phyloP scores from a whole-genome alignment of 1,140 invertebrate species.

The Drosophila cardini region DNA sequence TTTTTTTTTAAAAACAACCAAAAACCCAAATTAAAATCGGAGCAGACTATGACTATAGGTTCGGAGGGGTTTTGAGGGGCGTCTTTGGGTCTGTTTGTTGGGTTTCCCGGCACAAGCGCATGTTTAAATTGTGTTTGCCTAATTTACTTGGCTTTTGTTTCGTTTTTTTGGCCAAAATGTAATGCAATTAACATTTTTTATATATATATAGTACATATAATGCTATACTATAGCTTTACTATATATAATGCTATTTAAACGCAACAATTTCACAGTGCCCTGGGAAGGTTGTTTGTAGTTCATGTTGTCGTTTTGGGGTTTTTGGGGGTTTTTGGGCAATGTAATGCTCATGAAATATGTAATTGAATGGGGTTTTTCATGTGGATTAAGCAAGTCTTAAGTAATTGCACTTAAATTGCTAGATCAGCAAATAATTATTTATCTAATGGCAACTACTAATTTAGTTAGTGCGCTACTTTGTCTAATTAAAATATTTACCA shows the following conservation, averaged over 20 bases:
- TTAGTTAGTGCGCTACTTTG: no score
- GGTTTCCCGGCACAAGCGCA: conserved; percentile 73
- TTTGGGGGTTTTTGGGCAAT: conserved; percentile 46
- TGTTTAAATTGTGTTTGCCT: conserved; percentile 78
- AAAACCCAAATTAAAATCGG: conserved; percentile 77
- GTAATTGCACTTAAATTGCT: conserved; percentile 5
- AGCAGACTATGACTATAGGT: conserved; percentile 39
- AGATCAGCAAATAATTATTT: conserved; percentile 22
- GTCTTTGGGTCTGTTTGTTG: conserved; percentile 11
- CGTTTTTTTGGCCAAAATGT: conserved; percentile 55
- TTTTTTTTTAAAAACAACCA: conserved; percentile 36
- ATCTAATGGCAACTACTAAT: conserved; percentile 3
- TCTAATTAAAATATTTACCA: no score
- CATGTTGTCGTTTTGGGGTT: no score
- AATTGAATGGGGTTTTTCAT: conserved; percentile 56
- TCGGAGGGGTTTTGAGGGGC: neutral
- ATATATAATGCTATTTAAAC: conserved; percentile 53
- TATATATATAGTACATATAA: conserved; percentile 14
- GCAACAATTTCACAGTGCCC: conserved; percentile 74
- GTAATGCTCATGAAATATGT: conserved; percentile 61
- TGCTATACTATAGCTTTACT: neutral
- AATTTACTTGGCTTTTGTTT: conserved; percentile 57
- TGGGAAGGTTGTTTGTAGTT: conserved; percentile 55
- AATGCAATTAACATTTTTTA: conserved; percentile 78
- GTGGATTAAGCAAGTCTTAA: conserved; percentile 26